These are phyloP conservation scores for Eleginops maclovinus DNA, from an alignment of 2,113 vertebrate species.

Conservation along the genomic window DNA sequence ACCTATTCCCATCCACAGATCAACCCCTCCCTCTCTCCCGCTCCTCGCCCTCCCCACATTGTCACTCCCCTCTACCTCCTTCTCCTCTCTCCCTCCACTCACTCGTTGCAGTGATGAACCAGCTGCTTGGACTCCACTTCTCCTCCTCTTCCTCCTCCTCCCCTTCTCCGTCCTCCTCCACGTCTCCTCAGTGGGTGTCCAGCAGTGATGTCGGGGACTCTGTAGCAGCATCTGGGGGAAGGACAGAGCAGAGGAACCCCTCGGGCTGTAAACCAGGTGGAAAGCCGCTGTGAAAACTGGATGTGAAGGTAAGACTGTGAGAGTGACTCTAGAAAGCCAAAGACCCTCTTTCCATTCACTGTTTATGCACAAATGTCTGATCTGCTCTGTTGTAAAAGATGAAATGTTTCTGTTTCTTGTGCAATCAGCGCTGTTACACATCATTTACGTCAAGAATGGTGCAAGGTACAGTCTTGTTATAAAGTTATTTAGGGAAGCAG, in stretches of 20 bases:
- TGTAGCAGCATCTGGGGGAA: slow-evolving; percentile 27
- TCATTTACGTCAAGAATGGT: slow-evolving; percentile 21
- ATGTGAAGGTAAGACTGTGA: slow-evolving; percentile 65
- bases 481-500: slow-evolving; percentile 25
- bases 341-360: neutral
- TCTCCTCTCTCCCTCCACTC: slow-evolving; percentile 48
- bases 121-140: slow-evolving; percentile 53
- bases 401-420: slow-evolving; percentile 17
- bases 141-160: slow-evolving; percentile 53
- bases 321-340: neutral
- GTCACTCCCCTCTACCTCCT: slow-evolving; percentile 50
- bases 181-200: slow-evolving; percentile 41
- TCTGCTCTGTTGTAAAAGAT: neutral
- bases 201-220: slow-evolving; percentile 35
- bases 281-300: slow-evolving; percentile 35
- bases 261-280: slow-evolving; percentile 19
- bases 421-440: slow-evolving; percentile 3
- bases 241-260: neutral
- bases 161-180: slow-evolving; percentile 26
- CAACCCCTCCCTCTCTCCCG: slow-evolving; percentile 39
- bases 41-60: neutral
- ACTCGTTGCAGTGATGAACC: slow-evolving; percentile 71
- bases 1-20: slow-evolving; percentile 31
- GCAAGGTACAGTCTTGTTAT: neutral
- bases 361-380: neutral